Evolutionary conservation across 2,888 invertebrate genomes (phyloP), one percentile per base, ranked within the genome.

Genomic region (Thymelicus sylvestris): DNA sequence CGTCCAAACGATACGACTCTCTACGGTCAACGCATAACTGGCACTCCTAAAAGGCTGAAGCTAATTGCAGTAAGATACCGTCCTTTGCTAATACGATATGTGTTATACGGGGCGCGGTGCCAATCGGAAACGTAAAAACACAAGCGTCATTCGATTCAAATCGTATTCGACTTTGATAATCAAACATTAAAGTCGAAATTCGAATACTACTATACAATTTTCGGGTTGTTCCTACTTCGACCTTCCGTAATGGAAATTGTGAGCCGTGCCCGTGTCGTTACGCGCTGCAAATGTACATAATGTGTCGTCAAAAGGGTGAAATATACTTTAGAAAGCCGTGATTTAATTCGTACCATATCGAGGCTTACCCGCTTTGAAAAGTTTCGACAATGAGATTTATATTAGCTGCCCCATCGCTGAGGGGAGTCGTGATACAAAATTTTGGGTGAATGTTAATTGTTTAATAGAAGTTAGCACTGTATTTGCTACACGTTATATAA

Each of bases 291-390:
- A 93, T 90, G 92, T 93, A 92, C 88, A 89, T 92, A 93, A 92
- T 93, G 90, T 91, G 91, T 93, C 92, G 91, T 92, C 92, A 92
- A 92, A 93, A 91, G 93, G 92, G 92, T 92, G 90, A 92, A 92
- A 91, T 91, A 90, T 92, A 92, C 91, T 91, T 91, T 89, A 90
- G 89, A 86, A 86, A 86, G 84, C 87, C 85, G 90, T 92, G 93
- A 93, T 92, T 93, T 89, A 80, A 85, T 89, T 87, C 86, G 83
- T 83, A 82, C 82, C 81, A 85, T 85, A 79, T 83, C 81, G 76
- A 80, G 82, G 85, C 83, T 88, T 85, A 84, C 86, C 79, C 84
- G 86, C 87, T 89, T 88, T 89, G 87, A 86, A 89, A 90, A 89
- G 86, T 90, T 90, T 87, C 83, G 83, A 79, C 81, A 84, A 86